Evolutionary conservation across 92 coral and sea anemone genomes (phyloP), one percentile per base, ranked within the genome.

Genomic region (Hydrozoanthus gracilis): DNA sequence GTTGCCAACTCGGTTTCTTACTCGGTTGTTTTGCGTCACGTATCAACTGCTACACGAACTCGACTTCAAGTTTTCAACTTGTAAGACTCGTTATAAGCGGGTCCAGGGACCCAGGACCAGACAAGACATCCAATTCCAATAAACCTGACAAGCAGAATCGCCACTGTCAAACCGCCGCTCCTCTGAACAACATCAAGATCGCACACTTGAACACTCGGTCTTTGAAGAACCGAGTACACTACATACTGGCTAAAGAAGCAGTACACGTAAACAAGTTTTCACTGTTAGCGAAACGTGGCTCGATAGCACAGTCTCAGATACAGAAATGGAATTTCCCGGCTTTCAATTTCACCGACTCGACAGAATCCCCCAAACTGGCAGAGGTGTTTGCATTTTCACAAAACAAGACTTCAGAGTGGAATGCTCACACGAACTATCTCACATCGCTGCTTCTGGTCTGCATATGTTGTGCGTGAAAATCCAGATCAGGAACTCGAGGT

Each of bases 181-280:
- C 6, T 71, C 44, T 44, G 10, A 14, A 39, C 69, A 82, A 62
- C 45, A 70, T 88, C 18, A 87, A 87, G 76, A 85, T 85, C 35
- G 89, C 89, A 14, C 92, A 89, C 62, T 47, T 89, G 61, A 89
- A 83, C 51, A 55, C 84, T 51, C 88, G 92, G 64, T 89, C 89
- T 48, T 76, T 89, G 17, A 89, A 84, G 77, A 71, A 78, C 87
- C 64, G 80, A 58, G 89, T 73, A 17, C 92, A 86, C 76, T 44
- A 73, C 86, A 86, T 67, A 35, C 87, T 86, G 14, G 85, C 84
- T 1, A 80, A 87, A 70, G 88, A 90, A 72, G 62, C 76, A 17
- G 90, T 67, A 20, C 20, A 13, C 54, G 13, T 46, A 9, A 87
- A 90, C 71, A 87, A 82, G 72, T 89, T 8, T 71, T 89, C 44